A percentile compares a stretch with the other conserved stretches of the same genome.
phyloP scores from a whole-genome alignment of 2,113 vertebrate genomes.

The Herpetotheres cachinnans region DNA sequence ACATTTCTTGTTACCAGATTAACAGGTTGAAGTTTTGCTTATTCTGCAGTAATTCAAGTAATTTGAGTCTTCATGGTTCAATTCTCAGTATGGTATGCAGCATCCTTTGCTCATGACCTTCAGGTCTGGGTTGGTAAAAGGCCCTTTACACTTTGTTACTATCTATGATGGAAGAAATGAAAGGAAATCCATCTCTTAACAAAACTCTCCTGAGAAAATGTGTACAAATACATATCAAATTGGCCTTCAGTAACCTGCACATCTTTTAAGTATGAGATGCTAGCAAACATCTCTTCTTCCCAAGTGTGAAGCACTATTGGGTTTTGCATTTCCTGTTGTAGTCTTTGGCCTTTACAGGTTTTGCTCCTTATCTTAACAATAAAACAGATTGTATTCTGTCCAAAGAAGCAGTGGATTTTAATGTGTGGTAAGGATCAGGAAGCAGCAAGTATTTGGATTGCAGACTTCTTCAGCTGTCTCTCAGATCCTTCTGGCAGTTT shows the following conservation, averaged over 20 bases:
- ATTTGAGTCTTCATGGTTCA: background rate
- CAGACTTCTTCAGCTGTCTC: background rate
- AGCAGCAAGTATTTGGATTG: background rate
- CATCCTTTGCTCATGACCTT: background rate
- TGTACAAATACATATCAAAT: background rate
- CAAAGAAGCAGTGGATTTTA: background rate
- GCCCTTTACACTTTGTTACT: background rate
- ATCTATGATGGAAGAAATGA: background rate
- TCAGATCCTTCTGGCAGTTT: background rate
- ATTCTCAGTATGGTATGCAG: background rate
- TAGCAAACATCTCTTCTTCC: background rate
- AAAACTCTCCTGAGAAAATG: background rate
- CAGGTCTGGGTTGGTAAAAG: background rate
- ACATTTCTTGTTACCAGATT: background rate
- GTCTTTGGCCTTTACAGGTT: background rate
- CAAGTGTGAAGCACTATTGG: background rate
- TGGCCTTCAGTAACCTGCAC: background rate
- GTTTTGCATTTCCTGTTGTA: background rate
- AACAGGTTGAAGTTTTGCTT: background rate
- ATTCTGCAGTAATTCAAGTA: background rate
- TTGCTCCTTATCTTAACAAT: background rate
- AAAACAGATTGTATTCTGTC: background rate
- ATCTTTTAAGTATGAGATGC: background rate
- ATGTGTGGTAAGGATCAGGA: background rate
- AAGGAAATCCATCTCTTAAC: background rate